These are phyloP conservation scores for Calidris pygmaea DNA, from an alignment of 2,113 vertebrate genomes.

Conservation along the genomic window DNA sequence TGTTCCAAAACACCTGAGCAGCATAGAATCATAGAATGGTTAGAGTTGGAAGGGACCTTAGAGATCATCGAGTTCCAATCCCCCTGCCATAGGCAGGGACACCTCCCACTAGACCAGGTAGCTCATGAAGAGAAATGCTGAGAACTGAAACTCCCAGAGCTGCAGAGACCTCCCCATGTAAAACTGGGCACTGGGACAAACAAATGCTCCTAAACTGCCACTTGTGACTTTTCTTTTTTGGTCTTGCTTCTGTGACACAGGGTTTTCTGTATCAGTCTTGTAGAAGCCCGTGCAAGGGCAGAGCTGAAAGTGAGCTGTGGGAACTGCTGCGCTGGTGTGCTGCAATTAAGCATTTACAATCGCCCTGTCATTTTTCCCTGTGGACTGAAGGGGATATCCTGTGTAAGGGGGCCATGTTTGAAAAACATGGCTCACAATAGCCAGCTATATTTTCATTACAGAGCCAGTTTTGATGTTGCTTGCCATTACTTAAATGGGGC, in stretches of 20 bases:
- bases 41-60: too few relatives aligned
- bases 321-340: background rate
- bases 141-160: background rate
- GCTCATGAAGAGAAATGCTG: background rate
- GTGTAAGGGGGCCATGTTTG: background rate
- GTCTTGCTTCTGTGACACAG: background rate
- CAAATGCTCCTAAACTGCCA: background rate
- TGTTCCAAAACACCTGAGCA: background rate
- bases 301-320: background rate
- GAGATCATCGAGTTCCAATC: too few relatives aligned
- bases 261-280: background rate
- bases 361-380: background rate
- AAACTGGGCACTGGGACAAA: background rate
- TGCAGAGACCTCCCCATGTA: background rate
- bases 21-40: too few relatives aligned
- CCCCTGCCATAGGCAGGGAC: too few relatives aligned
- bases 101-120: too few relatives aligned
- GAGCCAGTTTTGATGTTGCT: background rate
- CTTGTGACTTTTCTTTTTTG: background rate
- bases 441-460: background rate
- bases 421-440: background rate
- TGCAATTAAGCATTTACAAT: background rate
- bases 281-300: background rate
- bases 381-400: slow-evolving; percentile 32
- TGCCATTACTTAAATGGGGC: background rate